These are phyloP conservation scores for Zenarchopterus dispar DNA, from an alignment of 2,797 vertebrate species.

Conservation along the genomic window DNA sequence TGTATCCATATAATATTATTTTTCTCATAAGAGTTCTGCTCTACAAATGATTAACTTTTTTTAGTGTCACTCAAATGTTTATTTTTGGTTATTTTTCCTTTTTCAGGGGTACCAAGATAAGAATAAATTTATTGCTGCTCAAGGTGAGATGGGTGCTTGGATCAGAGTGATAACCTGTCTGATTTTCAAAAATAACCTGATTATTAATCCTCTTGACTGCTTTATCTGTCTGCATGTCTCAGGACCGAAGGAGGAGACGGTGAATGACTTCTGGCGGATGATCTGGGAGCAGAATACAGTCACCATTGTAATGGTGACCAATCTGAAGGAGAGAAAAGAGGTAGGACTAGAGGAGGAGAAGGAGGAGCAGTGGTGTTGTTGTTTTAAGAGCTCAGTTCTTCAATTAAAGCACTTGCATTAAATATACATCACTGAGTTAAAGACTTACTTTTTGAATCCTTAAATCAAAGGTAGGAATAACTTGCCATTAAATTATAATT, in stretches of 20 bases:
- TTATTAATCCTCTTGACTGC: constrained; percentile 17
- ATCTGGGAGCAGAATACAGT: constrained; percentile 99
- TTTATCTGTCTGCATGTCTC: constrained; percentile 30
- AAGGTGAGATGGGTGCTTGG: constrained; percentile 81
- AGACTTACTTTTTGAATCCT: too few relatives aligned
- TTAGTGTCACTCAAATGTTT: background rate
- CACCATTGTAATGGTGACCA: constrained; percentile 99
- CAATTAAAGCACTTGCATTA: too few relatives aligned
- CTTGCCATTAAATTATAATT: too few relatives aligned
- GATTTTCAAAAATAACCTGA: background rate
- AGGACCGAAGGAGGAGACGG: constrained; percentile 99
- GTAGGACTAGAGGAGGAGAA: constrained; percentile 57
- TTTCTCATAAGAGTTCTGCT: background rate
- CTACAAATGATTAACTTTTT: background rate
- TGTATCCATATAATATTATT: constrained; percentile 59
- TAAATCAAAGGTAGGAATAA: too few relatives aligned
- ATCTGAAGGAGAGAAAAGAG: constrained; percentile 98
- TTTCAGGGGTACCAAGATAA: constrained; percentile 97
- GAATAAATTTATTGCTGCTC: constrained; percentile 98
- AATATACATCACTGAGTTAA: too few relatives aligned
- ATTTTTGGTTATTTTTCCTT: background rate
- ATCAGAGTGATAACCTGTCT: background rate
- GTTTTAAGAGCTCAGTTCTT: too few relatives aligned
- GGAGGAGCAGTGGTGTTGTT: background rate
- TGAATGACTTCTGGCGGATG: constrained; percentile 99